A percentile compares a stretch with the other conserved stretches of the same genome.
phyloP scores from a whole-genome alignment of 2,113 vertebrate genomes.

The Rhinopomastus cyanomelas region DNA sequence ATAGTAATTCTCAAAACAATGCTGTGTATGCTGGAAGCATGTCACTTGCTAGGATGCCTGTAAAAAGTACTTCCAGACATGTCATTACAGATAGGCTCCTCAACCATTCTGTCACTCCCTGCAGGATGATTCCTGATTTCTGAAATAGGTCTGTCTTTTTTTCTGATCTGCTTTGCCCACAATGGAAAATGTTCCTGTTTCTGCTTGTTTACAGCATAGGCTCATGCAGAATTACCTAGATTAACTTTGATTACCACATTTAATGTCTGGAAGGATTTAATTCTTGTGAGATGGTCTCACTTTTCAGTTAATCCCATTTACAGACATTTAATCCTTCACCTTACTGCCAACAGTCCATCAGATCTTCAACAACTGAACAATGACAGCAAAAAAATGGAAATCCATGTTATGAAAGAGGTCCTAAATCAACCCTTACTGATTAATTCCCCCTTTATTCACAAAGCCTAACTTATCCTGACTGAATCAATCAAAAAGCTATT shows the following conservation, averaged over 20 bases:
- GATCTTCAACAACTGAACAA: conserved; percentile 73
- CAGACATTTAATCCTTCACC: conserved; percentile 65
- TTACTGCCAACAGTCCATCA: conserved; percentile 59
- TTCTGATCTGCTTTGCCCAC: not conserved
- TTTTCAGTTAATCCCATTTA: conserved; percentile 33
- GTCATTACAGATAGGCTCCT: not conserved
- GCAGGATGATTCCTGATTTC: not conserved
- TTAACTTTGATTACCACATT: conserved; percentile 17
- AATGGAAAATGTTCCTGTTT: not conserved
- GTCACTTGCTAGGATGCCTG: not conserved
- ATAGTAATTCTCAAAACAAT: not conserved
- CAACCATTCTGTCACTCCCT: not conserved
- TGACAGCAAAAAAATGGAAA: conserved; percentile 76
- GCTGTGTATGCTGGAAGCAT: not conserved
- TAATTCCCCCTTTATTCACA: conserved; percentile 76
- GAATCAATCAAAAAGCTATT: conserved; percentile 86
- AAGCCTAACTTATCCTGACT: conserved; percentile 76
- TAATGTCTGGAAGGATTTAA: conserved; percentile 63
- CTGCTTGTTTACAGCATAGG: not conserved
- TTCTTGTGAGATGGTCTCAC: conserved; percentile 41
- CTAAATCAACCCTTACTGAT: conserved; percentile 77
- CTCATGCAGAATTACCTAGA: not conserved
- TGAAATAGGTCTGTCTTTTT: conserved; percentile 4
- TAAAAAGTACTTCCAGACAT: not conserved
- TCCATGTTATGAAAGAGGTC: conserved; percentile 72